These are phyloP conservation scores for Salminus brasiliensis DNA, from an alignment of 2,113 vertebrate species.

Conservation along the genomic window DNA sequence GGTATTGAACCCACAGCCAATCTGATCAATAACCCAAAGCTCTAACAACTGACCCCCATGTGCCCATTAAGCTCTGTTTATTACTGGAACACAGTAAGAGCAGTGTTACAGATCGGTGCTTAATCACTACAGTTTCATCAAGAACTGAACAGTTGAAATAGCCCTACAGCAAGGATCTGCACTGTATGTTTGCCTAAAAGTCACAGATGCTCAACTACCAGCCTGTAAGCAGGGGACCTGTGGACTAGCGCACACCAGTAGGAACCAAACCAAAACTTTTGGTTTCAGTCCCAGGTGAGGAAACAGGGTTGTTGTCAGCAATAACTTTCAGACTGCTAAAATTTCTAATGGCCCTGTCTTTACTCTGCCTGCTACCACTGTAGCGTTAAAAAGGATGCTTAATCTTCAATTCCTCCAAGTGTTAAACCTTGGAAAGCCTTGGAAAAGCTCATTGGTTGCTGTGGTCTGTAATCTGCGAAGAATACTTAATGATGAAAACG, in stretches of 20 bases:
- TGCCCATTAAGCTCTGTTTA: no score
- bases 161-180: no score
- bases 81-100: no score
- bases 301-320: neutral
- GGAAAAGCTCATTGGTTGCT: neutral
- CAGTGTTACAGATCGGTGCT: no score
- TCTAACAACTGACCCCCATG: no score
- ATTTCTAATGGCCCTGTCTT: neutral
- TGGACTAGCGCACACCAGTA: neutral
- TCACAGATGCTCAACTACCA: no score
- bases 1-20: no score
- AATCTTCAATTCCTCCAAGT: neutral
- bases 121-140: no score
- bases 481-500: neutral
- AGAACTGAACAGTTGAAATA: no score
- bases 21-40: no score
- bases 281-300: neutral
- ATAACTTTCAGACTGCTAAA: neutral
- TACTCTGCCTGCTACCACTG: neutral
- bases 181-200: no score
- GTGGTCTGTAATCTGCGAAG: neutral
- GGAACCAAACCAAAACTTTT: neutral
- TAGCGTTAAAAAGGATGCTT: neutral
- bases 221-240: no score
- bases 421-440: neutral